Conservation (phyloP, 2,113 vertebrate genomes). For the Ploceus nigricollis region DNA sequence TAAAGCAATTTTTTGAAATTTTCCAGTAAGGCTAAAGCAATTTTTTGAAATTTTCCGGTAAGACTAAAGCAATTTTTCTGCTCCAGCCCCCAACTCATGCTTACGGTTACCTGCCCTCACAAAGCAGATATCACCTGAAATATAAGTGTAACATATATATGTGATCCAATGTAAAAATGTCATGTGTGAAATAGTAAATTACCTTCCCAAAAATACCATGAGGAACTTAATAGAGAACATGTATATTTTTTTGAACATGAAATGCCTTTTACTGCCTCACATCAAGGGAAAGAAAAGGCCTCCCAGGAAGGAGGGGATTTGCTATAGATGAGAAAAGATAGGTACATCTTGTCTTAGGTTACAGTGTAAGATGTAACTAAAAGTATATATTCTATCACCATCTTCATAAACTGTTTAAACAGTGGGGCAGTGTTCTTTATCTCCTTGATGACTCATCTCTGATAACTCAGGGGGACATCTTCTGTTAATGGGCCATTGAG, state of each 20-base stretch:
- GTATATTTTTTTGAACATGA: background rate
- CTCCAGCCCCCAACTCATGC: background rate
- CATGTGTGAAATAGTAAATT: background rate
- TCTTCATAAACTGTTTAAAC: background rate
- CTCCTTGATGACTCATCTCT: background rate
- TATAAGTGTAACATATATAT: background rate
- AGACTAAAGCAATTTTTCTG: background rate
- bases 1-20: background rate
- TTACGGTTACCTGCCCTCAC: background rate
- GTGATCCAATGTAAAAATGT: background rate
- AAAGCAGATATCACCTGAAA: background rate
- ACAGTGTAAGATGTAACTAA: background rate
- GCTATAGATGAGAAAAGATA: background rate
- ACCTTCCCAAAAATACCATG: background rate
- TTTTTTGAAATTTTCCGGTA: background rate
- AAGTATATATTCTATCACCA: too few relatives aligned
- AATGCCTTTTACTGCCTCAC: background rate
- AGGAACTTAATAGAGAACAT: background rate
- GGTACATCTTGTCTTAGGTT: background rate
- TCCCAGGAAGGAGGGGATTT: background rate
- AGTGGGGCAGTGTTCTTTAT: background rate
- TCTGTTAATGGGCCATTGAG: background rate
- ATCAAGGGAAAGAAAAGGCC: background rate
- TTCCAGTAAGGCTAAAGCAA: too few relatives aligned
- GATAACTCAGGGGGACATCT: background rate